Evolutionary conservation across 2,888 invertebrate genomes (phyloP), one percentile per base, ranked within the genome.

Genomic region (Cephus sareptanus): DNA sequence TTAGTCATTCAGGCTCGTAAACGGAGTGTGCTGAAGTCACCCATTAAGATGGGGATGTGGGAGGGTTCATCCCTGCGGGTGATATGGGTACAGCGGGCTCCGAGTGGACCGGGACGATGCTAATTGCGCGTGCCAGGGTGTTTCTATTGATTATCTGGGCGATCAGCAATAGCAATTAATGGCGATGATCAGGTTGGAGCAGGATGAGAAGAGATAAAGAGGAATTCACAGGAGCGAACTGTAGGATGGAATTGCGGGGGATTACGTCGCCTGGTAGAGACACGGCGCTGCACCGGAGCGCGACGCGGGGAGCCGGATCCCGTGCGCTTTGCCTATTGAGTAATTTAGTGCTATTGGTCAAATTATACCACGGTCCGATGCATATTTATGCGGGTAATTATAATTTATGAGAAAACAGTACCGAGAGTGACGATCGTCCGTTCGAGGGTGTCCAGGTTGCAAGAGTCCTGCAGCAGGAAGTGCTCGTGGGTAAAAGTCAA

Each of bases 281-380:
- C 23, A 1, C 23, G 56, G 9, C 1, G 23, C 23, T 56, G 56
- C 56, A 56, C 9, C 23, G 23, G 56, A 56, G 23, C 2, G 83
- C 23, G 2, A 56, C 56, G 56, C 2, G 15, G 56, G 6, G 2
- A 85, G 84, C 85, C 86, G 85, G 81, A 81, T 82, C 81, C 78
- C 76, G 81, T 80, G 81, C 79, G 81, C 84, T 85, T 84, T 83
- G 83, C 85, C 85, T 87, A 88, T 85, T 87, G 89, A 88, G 89
- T 91, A 90, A 90, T 91, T 91, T 90, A 90, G 90, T 89, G 90
- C 91, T 90, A 89, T 90, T 90, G 91, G 89, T 88, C 90, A 88
- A 91, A 91, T 91, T 90, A 90, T 89, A 89, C 90, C 88, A 90
- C 89, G 91, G 86, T 88, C 87, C 86, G 89, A 90, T 90, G 90